Percentiles rank a stretch among this genome's conserved stretches.
Evolutionary conservation across 1,140 invertebrate genomes (phyloP).

Genomic region (Drosophila albomicans): DNA sequence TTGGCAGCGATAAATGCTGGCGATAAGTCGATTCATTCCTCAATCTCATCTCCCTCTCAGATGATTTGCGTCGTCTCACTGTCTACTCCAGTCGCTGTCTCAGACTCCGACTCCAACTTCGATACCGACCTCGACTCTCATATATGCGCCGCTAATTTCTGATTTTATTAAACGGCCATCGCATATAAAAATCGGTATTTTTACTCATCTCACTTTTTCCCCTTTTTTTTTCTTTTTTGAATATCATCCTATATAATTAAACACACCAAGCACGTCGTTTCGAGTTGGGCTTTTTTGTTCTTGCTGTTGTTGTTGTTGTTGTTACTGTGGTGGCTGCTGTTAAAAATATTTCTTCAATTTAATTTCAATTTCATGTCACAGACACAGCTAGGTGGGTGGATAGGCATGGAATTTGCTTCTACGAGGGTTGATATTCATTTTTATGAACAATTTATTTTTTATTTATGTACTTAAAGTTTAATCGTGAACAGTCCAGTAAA

Average conservation of each 20-base stretch:
- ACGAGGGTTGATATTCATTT: background rate
- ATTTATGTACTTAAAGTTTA: background rate
- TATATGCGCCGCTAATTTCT: constrained; percentile 76
- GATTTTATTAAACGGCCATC: constrained; percentile 75
- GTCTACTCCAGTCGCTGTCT: constrained; percentile 52
- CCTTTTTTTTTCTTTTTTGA: constrained; percentile 50
- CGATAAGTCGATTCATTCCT: constrained; percentile 57
- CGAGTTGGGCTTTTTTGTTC: constrained; percentile 48
- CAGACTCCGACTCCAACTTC: constrained; percentile 12
- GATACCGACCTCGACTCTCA: constrained; percentile 31
- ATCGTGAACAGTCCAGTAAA: too few relatives aligned
- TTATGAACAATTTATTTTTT: background rate
- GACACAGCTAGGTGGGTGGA: constrained; percentile 49
- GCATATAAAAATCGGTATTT: constrained; percentile 74
- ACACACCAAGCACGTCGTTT: constrained; percentile 72
- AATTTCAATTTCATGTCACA: constrained; percentile 81
- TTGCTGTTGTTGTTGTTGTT: constrained; percentile 3
- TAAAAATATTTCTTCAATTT: constrained; percentile 66
- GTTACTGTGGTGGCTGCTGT: constrained; percentile 26
- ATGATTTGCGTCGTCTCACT: constrained; percentile 61
- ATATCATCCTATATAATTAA: constrained; percentile 81
- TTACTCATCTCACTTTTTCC: constrained; percentile 57
- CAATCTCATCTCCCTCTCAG: constrained; percentile 28
- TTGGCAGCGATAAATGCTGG: constrained; percentile 57
- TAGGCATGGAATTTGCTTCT: constrained; percentile 4